Base-by-base conservation (phyloP, 2,888 invertebrate species). In the Uropetala carovei region DNA sequence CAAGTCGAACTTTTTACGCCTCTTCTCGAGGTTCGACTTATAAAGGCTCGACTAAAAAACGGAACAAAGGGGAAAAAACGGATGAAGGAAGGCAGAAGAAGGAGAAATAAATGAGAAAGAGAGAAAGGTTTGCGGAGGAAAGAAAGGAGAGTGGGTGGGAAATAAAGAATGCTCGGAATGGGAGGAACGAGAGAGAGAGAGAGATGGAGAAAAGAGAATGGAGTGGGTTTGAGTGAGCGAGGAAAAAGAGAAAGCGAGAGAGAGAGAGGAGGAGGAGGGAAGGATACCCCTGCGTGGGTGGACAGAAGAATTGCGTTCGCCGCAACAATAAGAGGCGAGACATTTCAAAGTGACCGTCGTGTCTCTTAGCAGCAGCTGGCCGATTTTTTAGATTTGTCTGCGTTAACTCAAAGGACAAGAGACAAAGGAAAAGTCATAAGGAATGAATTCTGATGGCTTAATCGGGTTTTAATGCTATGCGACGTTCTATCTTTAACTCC, bases 381-480 rank as follows among this genome's bases (percentile, higher is more conserved):
- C 43, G 89, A 64, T 27, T 43, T 30, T 89, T 89, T 89, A 64
- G 64, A 89, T 64, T 89, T 56, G n/a, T 64, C 89, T 56, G 30
- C 64, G 43, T 43, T 43, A 30, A 27, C 27, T 58, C 57, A 16
- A 43, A 27, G 64, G n/a, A 64, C 22, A 57, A 60, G 68, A 89
- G 64, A 68, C 60, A 89, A 89, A 27, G 89, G 30, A 60, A 30
- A 57, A 86, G 89, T 27, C 68, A 89, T 30, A 30, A 64, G 18
- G 89, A 56, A 16, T 83, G 56, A 9, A n/a, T 89, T 64, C 64
- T 60, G 89, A 89, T 43, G 89, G 60, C 89, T 89, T 89, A 89
- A 89, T 89, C 89, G 89, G 56, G 64, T 89, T 89, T 89, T 68
- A 89, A 64, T 68, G 64, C 89, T 64, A 18, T 30, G 9, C 60